phyloP scores from a whole-genome alignment of 2,797 vertebrate species.

The Mormyrops boulengeri region DNA sequence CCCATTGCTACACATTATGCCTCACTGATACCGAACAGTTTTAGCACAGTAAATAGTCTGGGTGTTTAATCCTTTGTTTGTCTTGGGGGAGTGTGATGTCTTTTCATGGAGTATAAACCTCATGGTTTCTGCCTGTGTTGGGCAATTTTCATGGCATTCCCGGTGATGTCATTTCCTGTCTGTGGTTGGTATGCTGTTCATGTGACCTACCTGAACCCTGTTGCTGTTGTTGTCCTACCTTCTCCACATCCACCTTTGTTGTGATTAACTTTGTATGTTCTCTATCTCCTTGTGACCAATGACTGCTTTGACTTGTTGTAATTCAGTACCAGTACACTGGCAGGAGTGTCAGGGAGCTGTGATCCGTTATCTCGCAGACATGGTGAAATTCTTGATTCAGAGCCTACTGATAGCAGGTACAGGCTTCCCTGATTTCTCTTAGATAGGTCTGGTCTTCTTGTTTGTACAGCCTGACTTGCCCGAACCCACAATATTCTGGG shows the following conservation, averaged over 20 bases:
- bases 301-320: not conserved
- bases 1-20: not conserved
- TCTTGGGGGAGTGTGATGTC: not conserved
- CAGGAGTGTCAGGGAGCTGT: not conserved
- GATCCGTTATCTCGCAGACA: not conserved
- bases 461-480: not conserved
- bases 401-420: not conserved
- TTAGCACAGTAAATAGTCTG: not conserved
- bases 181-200: not conserved
- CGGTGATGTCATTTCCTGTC: not conserved
- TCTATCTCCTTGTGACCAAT: slow-evolving; percentile 29
- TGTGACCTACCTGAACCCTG: not conserved
- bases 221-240: not conserved
- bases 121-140: not conserved
- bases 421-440: not conserved
- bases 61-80: not conserved
- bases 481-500: not conserved
- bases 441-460: not conserved
- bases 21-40: not conserved
- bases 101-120: not conserved
- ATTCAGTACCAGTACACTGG: not conserved
- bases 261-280: slow-evolving; percentile 41
- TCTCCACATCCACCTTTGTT: slow-evolving; percentile 33
- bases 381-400: not conserved
- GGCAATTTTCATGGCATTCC: not conserved